phyloP scores from a whole-genome alignment of 2,888 invertebrate genomes.

The Drosophila diplacantha region DNA sequence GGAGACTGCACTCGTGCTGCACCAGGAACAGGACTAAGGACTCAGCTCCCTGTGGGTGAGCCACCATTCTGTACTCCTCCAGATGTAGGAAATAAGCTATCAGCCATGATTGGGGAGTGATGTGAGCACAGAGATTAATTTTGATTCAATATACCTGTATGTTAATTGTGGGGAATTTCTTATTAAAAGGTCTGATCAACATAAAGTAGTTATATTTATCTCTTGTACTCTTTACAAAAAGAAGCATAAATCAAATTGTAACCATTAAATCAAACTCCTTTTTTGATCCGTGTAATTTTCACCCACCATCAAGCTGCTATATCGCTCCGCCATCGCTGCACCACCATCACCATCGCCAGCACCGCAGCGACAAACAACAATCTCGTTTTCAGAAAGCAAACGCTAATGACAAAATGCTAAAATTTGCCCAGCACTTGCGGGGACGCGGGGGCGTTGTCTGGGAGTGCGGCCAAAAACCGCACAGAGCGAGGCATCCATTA shows the following conservation, averaged over 20 bases:
- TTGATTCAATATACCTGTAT: not conserved
- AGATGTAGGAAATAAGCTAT: constrained; percentile 3
- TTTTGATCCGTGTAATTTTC: constrained; percentile 1
- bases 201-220: no score
- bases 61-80: constrained; percentile 12
- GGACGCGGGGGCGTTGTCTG: constrained; percentile 36
- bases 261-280: not conserved
- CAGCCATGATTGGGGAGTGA: constrained; percentile 14
- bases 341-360: constrained; percentile 9
- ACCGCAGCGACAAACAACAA: constrained; percentile 64
- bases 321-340: constrained; percentile 30
- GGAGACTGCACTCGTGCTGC: constrained; percentile 39
- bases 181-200: no score
- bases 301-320: constrained; percentile 54
- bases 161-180: not conserved
- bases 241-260: not conserved
- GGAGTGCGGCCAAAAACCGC: constrained; percentile 63
- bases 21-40: constrained; percentile 1
- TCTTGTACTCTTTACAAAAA: no score
- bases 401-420: constrained; percentile 73
- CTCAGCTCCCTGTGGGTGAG: constrained; percentile 18
- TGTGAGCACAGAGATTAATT: not conserved
- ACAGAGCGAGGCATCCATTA: constrained; percentile 74
- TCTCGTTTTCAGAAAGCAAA: constrained; percentile 66
- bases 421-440: constrained; percentile 60